Conservation (phyloP, 1,140 invertebrate genomes). For the Drosophila nasuta region DNA sequence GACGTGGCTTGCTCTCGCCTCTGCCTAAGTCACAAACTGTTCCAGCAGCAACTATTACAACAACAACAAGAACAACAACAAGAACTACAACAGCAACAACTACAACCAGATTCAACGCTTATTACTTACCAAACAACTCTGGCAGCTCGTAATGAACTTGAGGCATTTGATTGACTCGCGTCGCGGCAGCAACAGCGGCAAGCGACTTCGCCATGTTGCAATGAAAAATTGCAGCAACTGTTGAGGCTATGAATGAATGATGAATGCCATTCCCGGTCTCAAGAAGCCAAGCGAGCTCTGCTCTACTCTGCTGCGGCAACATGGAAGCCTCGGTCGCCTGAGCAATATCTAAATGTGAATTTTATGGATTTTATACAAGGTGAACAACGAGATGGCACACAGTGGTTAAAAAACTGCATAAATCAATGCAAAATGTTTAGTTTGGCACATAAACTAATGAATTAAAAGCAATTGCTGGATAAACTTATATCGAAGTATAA, state of each 20-base stretch:
- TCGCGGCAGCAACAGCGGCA: conserved; percentile 34
- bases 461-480: background rate
- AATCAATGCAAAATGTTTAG: background rate
- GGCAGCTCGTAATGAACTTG: conserved; percentile 78
- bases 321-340: conserved; percentile 54
- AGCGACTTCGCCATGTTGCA: conserved; percentile 67
- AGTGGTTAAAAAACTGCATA: conserved; percentile 40
- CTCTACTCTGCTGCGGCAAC: conserved; percentile 26
- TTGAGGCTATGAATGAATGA: conserved; percentile 75
- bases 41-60: conserved; percentile 60
- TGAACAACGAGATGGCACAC: conserved; percentile 58
- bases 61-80: conserved; percentile 19
- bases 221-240: conserved; percentile 59
- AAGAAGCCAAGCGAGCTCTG: conserved; percentile 26
- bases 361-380: conserved; percentile 80
- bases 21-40: conserved; percentile 33
- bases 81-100: conserved; percentile 33
- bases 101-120: conserved; percentile 58
- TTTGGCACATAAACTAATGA: background rate
- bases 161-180: conserved; percentile 74
- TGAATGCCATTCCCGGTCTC: conserved; percentile 63
- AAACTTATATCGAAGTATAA: background rate
- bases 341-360: conserved; percentile 76
- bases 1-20: conserved; percentile 10
- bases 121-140: conserved; percentile 79